Conservation (phyloP, 1,140 invertebrate species). For the Penaeus japonicus region DNA sequence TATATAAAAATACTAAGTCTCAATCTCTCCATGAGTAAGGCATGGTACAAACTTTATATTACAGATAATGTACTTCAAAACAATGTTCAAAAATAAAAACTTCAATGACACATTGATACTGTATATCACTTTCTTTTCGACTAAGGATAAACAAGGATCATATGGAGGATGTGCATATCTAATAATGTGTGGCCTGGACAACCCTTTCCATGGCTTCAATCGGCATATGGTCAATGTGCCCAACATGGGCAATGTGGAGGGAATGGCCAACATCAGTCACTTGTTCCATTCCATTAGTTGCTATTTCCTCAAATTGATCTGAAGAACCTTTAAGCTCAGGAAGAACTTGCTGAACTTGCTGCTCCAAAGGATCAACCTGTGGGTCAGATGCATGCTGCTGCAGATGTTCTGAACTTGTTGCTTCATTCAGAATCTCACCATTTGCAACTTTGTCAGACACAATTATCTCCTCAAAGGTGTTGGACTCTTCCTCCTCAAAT, state of each 20-base stretch:
- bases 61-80: no score
- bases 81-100: no score
- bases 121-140: no score
- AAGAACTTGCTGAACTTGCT: conserved; percentile 2
- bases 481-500: neutral
- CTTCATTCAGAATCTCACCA: neutral
- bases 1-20: no score
- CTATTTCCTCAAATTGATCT: conserved; percentile 32
- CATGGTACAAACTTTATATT: no score
- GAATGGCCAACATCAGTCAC: conserved; percentile 34
- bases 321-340: conserved; percentile 31
- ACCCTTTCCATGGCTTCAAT: conserved; percentile 46
- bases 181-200: conserved; percentile 42
- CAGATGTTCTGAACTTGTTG: conserved; percentile 21
- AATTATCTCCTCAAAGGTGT: neutral
- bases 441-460: neutral
- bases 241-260: conserved; percentile 39
- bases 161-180: neutral
- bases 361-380: neutral
- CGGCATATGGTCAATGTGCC: conserved; percentile 48
- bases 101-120: no score
- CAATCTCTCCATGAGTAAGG: no score
- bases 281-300: conserved; percentile 18
- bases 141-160: no score
- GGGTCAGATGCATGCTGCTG: neutral